Base-by-base conservation (phyloP, 2,888 invertebrate species). In the Thera britannica region DNA sequence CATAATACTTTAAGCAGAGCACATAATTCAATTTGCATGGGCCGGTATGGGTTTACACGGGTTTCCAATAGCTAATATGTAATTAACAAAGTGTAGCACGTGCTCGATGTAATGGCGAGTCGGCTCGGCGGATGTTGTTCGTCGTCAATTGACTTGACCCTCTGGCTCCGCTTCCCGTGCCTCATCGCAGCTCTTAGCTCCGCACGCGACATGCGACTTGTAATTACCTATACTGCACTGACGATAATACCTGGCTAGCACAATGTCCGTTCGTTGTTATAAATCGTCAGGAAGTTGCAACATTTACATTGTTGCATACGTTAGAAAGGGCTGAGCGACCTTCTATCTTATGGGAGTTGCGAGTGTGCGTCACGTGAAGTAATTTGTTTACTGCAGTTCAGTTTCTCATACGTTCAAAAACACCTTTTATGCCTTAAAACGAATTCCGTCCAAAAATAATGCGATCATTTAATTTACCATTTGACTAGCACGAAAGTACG, bases 111-210 rank as follows among this genome's bases (percentile, higher is more conserved):
- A 78, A 79, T 81, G 82, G 76, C 83, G 80, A 82, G 79, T 80
- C 83, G 82, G 76, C 72, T 77, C 79, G 81, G 87, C 91, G 92
- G 91, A 90, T 88, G 90, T 88, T 81, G 81, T 84, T 83, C 88
- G 86, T 82, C 89, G 85, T 88, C 90, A 92, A 92, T 93, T 92
- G 92, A 90, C 87, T 92, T 92, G 92, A 92, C 92, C 92, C 90
- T 86, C 88, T 87, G 88, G 81, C 85, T 83, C 78, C 84, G 81
- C 83, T 86, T 89, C 87, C 89, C 90, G 89, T 86, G 79, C 81
- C 83, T 81, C 85, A 77, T 79, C 78, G 70, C 59, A 23, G 59
- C 77, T 77, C 76, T 83, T 78, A 78, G 79, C 75, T 59, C 79
- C 79, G 77, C 82, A 83, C 83, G 82, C 85, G 84, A 82, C 83